These are phyloP conservation scores for Microchrysa polita DNA, from an alignment of 2,888 invertebrate species.

Conservation along the genomic window DNA sequence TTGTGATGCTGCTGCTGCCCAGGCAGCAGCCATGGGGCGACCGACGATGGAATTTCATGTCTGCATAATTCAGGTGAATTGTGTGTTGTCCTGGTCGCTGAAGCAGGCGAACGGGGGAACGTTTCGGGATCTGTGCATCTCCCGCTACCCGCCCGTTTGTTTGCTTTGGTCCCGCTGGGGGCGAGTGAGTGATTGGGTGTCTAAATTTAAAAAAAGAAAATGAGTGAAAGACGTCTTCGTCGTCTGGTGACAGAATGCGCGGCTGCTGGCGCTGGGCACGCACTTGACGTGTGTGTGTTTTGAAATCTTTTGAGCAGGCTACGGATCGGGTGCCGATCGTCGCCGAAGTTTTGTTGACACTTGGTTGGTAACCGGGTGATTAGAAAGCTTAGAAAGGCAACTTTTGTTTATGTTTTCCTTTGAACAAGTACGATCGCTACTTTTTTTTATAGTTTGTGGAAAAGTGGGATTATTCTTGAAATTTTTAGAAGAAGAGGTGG, in stretches of 20 bases:
- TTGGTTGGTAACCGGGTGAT: slow-evolving; percentile 18
- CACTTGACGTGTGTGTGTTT: slow-evolving; percentile 26
- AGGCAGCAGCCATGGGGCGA: neutral
- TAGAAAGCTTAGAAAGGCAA: slow-evolving; percentile 9
- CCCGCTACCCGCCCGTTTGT: neutral
- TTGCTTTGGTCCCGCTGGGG: slow-evolving; percentile 1
- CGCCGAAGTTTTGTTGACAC: slow-evolving; percentile 36
- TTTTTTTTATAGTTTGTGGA: too few relatives aligned
- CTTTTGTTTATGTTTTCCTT: slow-evolving; percentile 3
- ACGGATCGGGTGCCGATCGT: slow-evolving; percentile 27
- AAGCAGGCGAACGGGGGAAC: neutral
- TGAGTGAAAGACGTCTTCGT: slow-evolving; percentile 16
- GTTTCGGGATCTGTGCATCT: neutral
- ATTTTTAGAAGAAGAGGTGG: too few relatives aligned
- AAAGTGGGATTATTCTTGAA: too few relatives aligned
- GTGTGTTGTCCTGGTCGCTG: neutral
- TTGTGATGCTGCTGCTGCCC: neutral
- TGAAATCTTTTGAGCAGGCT: slow-evolving; percentile 8
- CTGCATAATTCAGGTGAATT: neutral
- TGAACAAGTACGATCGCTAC: neutral
- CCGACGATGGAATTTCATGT: too few relatives aligned
- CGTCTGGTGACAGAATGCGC: neutral
- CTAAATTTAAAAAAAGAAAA: slow-evolving; percentile 4
- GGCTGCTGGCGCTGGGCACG: neutral
- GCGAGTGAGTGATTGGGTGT: slow-evolving; percentile 1